Evolutionary conservation across 1,140 invertebrate species (phyloP).

Genomic region (Asobara japonica): DNA sequence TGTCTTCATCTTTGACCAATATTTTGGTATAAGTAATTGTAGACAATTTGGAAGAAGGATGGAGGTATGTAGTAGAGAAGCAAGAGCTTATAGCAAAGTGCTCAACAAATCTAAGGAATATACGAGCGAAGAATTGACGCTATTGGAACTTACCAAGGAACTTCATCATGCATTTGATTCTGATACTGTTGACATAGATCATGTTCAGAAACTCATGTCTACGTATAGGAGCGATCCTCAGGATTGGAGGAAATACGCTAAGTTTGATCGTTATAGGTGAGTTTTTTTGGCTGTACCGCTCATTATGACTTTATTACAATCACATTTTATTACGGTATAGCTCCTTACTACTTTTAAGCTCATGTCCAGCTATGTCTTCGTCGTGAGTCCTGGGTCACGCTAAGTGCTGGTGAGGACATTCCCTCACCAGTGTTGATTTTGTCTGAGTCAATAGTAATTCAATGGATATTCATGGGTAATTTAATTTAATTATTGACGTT

Average conservation of each 20-base stretch:
- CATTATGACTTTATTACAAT: no score
- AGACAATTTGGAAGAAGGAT: conserved; percentile 37
- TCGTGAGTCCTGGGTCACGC: no score
- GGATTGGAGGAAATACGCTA: conserved; percentile 95
- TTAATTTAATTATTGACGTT: no score
- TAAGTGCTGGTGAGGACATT: no score
- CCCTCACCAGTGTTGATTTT: no score
- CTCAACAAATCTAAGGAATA: conserved; percentile 11
- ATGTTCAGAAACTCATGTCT: conserved; percentile 85
- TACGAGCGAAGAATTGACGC: conserved; percentile 55
- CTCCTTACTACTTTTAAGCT: no score
- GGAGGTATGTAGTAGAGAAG: conserved; percentile 38
- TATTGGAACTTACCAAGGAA: conserved; percentile 80
- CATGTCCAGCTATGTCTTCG: no score
- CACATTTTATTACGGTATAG: no score
- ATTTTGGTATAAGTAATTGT: not conserved
- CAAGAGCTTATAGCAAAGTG: not conserved
- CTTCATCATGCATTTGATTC: conserved; percentile 80
- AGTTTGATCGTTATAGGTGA: conserved; percentile 93
- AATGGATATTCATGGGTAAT: no score
- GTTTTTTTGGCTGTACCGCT: no score
- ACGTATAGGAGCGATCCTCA: conserved; percentile 87
- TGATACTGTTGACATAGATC: conserved; percentile 87
- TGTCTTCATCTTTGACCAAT: no score
- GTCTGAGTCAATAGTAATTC: no score